Evolutionary conservation across 2,113 vertebrate species (phyloP), one percentile per base, ranked within the genome.

Genomic region (Morone saxatilis): DNA sequence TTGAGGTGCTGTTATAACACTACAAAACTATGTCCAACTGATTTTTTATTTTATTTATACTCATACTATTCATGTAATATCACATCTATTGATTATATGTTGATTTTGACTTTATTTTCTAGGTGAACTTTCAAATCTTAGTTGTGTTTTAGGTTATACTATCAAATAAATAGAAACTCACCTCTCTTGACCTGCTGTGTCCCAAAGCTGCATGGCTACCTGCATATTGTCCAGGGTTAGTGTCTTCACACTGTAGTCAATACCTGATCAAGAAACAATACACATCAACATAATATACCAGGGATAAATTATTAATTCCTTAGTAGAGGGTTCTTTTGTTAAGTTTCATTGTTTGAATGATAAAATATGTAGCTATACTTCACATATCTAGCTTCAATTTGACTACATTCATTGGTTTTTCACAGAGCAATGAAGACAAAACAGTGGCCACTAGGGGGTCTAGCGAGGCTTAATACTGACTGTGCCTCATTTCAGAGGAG

Each of bases 171-270:
- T 5, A 11, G 6, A 25, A 14, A 7, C 86, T 85, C 50, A 95
- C 97, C 97, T 95, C 91, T 99, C 98, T 89, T 99, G 97, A 19
- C 97, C 98, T 3, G 97, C 97, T 0, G 97, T 98, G 93, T 99
- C 97, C 97, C 98, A 99, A 20, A 99, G 94, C 86, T 99, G 97
- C 88, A 99, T 93, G 0, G 95, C 97, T 45, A 99, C 92, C 76
- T 92, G 94, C 17, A 94, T 95, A 45, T 92, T 94, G 51, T 97
- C 97, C 83, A 99, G 93, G 0, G 80, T 94, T 62, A 99, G 81
- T 0, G 96, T 98, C 92, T 96, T 97, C 89, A 99, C 97, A 3
- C 88, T 96, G 94, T 96, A 99, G 94, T 99, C 98, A 16, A 99
- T 95, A 66, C 97, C 98, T 99, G 4, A 53, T 25, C 1, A 48